These are phyloP conservation scores for Nymphicus hollandicus DNA, from an alignment of 2,113 vertebrate genomes.

Conservation along the genomic window DNA sequence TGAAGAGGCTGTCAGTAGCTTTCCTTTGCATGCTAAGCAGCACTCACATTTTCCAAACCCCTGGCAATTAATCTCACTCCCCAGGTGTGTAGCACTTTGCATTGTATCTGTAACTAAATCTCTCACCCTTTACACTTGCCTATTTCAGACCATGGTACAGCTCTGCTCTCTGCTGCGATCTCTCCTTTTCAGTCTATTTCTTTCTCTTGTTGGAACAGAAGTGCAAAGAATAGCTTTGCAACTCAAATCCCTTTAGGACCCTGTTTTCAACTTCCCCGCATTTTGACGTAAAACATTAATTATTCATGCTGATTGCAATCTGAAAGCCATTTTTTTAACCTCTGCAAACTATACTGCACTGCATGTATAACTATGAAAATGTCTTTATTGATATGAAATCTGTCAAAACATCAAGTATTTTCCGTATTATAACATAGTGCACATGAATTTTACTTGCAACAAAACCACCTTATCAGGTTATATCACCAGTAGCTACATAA, in stretches of 20 bases:
- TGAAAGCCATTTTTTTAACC: not conserved
- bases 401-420: not conserved
- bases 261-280: not conserved
- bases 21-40: not conserved
- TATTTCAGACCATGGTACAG: not conserved
- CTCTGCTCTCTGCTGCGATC: not conserved
- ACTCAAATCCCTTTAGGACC: not conserved
- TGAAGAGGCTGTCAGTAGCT: not conserved
- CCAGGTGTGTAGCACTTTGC: not conserved
- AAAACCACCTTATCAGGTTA: not conserved
- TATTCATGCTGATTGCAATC: conserved; percentile 30
- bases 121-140: not conserved
- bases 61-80: not conserved
- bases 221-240: not conserved
- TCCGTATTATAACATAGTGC: not conserved
- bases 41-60: not conserved
- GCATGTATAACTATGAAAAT: not conserved
- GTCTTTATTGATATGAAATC: not conserved
- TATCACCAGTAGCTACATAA: not conserved
- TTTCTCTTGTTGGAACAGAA: not conserved
- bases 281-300: conserved; percentile 4
- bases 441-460: not conserved
- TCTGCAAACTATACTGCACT: not conserved
- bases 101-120: not conserved
- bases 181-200: not conserved